Evolutionary conservation across 2,888 invertebrate species (phyloP).

Genomic region (Eulithis prunata): DNA sequence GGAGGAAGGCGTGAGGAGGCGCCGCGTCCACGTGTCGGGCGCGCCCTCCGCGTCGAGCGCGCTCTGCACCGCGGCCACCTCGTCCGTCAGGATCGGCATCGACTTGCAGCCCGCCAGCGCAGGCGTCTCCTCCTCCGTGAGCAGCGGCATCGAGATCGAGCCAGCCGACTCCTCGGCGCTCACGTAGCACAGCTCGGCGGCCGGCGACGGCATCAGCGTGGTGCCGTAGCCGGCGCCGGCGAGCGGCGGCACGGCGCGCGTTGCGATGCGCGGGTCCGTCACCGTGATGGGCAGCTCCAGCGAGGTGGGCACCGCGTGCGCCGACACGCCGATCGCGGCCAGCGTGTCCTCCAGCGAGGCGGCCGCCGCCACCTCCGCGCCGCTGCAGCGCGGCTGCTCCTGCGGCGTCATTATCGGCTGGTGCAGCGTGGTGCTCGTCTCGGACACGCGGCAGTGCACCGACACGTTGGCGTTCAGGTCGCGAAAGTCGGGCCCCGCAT

Average conservation of each 20-base stretch:
- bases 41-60: conserved; percentile 55
- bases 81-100: conserved; percentile 77
- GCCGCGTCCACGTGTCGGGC: conserved; percentile 60
- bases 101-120: conserved; percentile 56
- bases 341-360: conserved; percentile 81
- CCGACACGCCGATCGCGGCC: conserved; percentile 84
- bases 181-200: conserved; percentile 67
- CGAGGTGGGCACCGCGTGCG: conserved; percentile 86
- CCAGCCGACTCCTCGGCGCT: conserved; percentile 64
- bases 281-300: conserved; percentile 90
- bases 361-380: conserved; percentile 59
- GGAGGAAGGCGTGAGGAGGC: conserved; percentile 67
- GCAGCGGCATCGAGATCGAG: conserved; percentile 85
- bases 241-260: conserved; percentile 75
- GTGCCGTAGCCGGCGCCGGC: conserved; percentile 59
- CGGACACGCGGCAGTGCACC: conserved; percentile 86
- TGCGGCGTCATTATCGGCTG: conserved; percentile 93
- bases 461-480: conserved; percentile 84
- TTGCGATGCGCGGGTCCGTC: conserved; percentile 89
- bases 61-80: conserved; percentile 42
- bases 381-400: conserved; percentile 86
- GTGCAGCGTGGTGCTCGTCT: conserved; percentile 89
- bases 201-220: conserved; percentile 61
- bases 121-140: conserved; percentile 69
- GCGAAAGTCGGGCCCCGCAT: conserved; percentile 74